phyloP scores from a whole-genome alignment of 2,113 vertebrate species.

The Phylloscopus trochilus region DNA sequence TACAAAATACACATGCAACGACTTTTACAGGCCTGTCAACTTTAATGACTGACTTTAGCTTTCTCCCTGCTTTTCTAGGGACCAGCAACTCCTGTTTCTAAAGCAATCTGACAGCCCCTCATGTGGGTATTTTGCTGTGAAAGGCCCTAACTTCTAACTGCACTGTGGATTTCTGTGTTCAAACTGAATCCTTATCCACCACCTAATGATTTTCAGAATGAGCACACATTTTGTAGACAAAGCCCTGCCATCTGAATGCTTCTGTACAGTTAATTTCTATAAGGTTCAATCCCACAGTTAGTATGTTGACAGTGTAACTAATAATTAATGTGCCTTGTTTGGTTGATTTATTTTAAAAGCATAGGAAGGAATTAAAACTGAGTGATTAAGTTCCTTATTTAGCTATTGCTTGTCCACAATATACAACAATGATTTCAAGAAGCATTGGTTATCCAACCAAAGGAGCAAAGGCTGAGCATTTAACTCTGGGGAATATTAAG shows the following conservation, averaged over 20 bases:
- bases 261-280: background rate
- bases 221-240: background rate
- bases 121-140: background rate
- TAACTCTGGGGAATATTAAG: background rate
- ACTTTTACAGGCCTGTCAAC: background rate
- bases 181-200: background rate
- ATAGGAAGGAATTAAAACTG: background rate
- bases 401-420: fast-evolving
- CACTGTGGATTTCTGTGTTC: background rate
- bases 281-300: background rate
- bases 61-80: background rate
- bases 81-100: background rate
- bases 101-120: background rate
- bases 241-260: background rate
- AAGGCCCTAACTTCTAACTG: background rate
- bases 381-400: background rate
- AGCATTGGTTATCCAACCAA: background rate
- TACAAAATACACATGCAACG: background rate
- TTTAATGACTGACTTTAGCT: background rate
- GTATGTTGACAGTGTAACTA: background rate
- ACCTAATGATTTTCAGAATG: background rate
- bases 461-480: background rate
- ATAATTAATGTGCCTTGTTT: background rate
- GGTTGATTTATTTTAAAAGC: background rate
- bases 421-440: background rate